These are phyloP conservation scores for Macrophya alboannulata DNA, from an alignment of 2,888 invertebrate genomes.

Conservation along the genomic window DNA sequence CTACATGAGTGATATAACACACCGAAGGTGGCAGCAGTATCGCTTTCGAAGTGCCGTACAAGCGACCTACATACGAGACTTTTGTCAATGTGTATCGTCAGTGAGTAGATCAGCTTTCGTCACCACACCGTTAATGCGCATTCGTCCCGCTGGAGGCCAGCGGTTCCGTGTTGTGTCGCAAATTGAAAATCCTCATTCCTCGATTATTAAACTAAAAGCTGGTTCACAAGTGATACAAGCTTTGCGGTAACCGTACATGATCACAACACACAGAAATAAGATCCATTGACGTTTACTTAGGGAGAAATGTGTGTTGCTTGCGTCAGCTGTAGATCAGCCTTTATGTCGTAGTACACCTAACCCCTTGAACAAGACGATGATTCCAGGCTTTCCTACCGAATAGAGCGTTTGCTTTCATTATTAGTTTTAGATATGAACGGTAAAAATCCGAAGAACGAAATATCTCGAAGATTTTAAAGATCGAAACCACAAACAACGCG, in stretches of 20 bases:
- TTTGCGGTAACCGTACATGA: not conserved
- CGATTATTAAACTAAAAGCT: not conserved
- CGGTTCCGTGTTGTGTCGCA: not conserved
- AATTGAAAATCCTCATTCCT: not conserved
- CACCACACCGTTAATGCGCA: not conserved
- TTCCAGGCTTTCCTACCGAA: not conserved
- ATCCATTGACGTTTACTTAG: not conserved
- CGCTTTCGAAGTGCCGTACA: not conserved
- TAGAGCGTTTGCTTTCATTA: not conserved
- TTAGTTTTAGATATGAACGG: not conserved
- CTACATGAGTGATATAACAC: not conserved
- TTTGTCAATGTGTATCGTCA: not conserved
- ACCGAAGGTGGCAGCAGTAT: not conserved
- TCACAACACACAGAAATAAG: not conserved
- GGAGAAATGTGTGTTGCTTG: not conserved
- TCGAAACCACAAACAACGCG: not conserved
- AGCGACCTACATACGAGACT: not conserved
- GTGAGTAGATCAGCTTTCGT: not conserved
- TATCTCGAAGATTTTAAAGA: not conserved
- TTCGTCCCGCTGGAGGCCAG: not conserved
- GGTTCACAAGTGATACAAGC: not conserved
- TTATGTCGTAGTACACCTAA: not conserved
- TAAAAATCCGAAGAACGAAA: not conserved
- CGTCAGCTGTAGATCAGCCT: not conserved
- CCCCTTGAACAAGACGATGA: not conserved